A percentile compares a stretch with the other conserved stretches of the same genome.
Evolutionary conservation across 2,113 vertebrate genomes (phyloP).

Genomic region (Dicrurus megarhynchus): DNA sequence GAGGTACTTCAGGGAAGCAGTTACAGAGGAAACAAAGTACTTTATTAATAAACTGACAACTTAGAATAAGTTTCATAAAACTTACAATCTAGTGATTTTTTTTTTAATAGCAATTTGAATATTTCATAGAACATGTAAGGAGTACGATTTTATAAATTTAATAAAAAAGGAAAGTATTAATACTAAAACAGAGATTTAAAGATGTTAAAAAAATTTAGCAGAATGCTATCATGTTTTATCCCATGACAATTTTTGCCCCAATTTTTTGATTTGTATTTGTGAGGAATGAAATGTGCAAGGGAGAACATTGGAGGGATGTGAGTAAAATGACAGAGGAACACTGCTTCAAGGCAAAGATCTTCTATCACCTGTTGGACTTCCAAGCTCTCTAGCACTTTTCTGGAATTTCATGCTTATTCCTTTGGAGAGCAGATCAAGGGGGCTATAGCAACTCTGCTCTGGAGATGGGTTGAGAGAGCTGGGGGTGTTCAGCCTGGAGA

Average conservation of each 20-base stretch:
- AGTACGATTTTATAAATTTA: background rate
- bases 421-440: background rate
- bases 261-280: background rate
- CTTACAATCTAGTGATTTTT: background rate
- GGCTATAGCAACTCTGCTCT: background rate
- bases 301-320: background rate
- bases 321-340: background rate
- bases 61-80: background rate
- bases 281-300: rapidly evolving
- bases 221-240: rapidly evolving
- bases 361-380: background rate
- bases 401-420: background rate
- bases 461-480: background rate
- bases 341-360: background rate
- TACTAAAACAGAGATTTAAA: background rate
- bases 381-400: background rate
- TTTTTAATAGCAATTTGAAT: background rate
- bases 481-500: background rate
- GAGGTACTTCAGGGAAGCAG: background rate
- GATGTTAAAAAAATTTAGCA: background rate
- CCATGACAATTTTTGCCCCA: background rate
- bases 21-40: background rate
- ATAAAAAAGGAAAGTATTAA: background rate
- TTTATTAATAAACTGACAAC: background rate
- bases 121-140: background rate